A percentile compares a stretch with the other conserved stretches of the same genome.
These are phyloP conservation scores for Corythaixoides concolor DNA, from an alignment of 2,113 vertebrate genomes.

Conservation along the genomic window DNA sequence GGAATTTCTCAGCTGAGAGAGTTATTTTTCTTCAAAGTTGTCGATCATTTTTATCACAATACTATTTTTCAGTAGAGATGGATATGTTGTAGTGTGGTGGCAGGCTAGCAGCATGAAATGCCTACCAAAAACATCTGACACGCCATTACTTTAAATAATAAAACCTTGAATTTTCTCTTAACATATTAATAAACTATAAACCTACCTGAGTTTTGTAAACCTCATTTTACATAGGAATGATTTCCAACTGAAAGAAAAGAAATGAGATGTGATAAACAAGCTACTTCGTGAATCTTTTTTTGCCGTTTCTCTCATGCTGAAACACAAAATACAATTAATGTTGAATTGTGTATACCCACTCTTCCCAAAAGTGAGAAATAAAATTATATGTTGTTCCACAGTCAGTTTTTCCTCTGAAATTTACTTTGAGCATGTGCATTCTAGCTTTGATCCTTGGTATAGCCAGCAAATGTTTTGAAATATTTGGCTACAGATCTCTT, in stretches of 20 bases:
- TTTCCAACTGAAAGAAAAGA: not conserved
- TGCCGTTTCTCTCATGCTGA: not conserved
- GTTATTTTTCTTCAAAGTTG: not conserved
- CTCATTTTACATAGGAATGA: not conserved
- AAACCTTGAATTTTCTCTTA: not conserved
- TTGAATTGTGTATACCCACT: not conserved
- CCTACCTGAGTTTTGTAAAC: not conserved
- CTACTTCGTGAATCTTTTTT: not conserved
- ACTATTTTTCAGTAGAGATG: accelerated
- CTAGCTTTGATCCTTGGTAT: not conserved
- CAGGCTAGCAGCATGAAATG: not conserved
- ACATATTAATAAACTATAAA: not conserved
- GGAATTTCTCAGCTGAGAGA: not conserved
- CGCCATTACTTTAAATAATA: not conserved
- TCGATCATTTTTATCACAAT: not conserved
- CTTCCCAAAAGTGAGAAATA: not conserved
- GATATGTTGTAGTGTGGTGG: not conserved
- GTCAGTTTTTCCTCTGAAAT: not conserved
- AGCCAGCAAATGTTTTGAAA: not conserved
- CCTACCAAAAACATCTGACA: not conserved
- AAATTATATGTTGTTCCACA: not conserved
- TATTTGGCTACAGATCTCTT: not conserved
- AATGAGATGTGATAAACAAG: not conserved
- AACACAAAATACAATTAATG: not conserved
- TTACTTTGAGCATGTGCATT: not conserved